A percentile compares a stretch with the other conserved stretches of the same genome.
Conservation (phyloP, 2,888 invertebrate genomes). For the Tetragnatha montana region DNA sequence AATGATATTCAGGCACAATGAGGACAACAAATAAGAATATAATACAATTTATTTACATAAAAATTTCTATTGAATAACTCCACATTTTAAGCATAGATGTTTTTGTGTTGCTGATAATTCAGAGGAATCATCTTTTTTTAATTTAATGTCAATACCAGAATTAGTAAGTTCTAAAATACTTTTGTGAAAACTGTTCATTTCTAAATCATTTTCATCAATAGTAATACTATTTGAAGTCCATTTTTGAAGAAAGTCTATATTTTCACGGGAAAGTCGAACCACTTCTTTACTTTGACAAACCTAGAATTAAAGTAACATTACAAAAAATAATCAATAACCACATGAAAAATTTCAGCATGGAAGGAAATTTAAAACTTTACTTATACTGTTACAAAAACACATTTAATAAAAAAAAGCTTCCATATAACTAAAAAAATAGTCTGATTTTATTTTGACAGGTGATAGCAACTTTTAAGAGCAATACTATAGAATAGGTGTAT, state of each 20-base stretch:
- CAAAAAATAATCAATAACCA: background rate
- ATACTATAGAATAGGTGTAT: too few relatives aligned
- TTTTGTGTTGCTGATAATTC: background rate
- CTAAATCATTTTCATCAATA: background rate
- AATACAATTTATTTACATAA: constrained; percentile 22
- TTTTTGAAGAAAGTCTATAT: constrained; percentile 5
- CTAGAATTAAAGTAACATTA: constrained; percentile 11
- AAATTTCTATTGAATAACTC: constrained; percentile 35
- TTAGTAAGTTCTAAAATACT: constrained; percentile 1
- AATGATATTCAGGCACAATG: too few relatives aligned
- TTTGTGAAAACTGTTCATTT: background rate
- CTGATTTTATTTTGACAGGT: too few relatives aligned
- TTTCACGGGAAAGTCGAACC: constrained; percentile 21
- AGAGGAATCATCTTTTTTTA: background rate
- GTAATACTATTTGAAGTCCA: background rate
- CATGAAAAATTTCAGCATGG: background rate
- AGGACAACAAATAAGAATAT: background rate
- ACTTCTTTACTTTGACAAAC: constrained; percentile 34
- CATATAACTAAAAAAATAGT: too few relatives aligned
- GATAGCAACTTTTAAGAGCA: too few relatives aligned
- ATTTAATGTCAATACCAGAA: constrained; percentile 31
- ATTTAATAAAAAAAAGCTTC: too few relatives aligned
- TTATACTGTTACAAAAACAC: too few relatives aligned
- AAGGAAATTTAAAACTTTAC: too few relatives aligned
- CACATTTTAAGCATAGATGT: constrained; percentile 57